phyloP scores from a whole-genome alignment of 2,113 vertebrate species.

The Balaeniceps rex region DNA sequence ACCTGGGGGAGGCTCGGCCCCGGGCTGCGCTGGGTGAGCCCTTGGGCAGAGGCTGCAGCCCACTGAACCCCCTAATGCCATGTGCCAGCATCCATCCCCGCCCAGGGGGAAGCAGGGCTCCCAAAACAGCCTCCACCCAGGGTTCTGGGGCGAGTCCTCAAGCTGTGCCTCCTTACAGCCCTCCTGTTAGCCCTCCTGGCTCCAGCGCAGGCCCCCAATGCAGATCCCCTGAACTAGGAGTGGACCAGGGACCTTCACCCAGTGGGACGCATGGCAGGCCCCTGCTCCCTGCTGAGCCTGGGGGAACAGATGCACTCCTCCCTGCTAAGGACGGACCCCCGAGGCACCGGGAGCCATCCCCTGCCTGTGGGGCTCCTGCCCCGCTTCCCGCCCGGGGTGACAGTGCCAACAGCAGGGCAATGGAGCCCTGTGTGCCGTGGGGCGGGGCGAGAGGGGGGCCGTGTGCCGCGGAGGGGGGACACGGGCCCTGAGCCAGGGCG shows the following conservation, averaged over 20 bases:
- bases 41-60: neutral
- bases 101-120: accelerated
- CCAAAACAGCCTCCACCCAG: too few species aligned
- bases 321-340: accelerated
- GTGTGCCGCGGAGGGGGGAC: too few species aligned
- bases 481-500: too few species aligned
- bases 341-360: accelerated
- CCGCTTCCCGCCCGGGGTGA: neutral
- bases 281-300: too few species aligned
- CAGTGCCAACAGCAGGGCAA: accelerated
- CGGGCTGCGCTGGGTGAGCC: accelerated
- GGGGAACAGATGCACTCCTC: accelerated
- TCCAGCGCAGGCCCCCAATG: accelerated
- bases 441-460: too few species aligned
- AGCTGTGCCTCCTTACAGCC: too few species aligned
- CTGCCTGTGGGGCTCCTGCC: neutral
- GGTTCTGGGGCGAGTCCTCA: accelerated
- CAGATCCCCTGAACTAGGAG: neutral
- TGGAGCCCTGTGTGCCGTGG: neutral
- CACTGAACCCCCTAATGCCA: accelerated
- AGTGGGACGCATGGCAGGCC: accelerated
- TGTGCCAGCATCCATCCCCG: neutral
- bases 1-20: accelerated
- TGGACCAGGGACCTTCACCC: too few species aligned
- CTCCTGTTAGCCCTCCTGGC: accelerated